Evolutionary conservation across 2,888 invertebrate genomes (phyloP).

Genomic region (Myathropa florea): DNA sequence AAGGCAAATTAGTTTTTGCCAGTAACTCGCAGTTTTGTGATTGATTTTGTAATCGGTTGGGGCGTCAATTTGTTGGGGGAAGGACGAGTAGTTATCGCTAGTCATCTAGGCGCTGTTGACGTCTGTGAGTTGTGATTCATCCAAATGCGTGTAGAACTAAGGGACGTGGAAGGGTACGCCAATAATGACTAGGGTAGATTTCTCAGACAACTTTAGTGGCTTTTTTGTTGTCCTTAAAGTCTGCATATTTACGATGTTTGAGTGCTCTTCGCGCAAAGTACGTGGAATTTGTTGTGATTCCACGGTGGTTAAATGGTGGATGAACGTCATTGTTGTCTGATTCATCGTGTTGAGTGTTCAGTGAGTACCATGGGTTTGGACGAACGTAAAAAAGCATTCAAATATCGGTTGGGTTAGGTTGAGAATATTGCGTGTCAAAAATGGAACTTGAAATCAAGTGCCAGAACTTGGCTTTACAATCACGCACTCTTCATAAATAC

Average conservation of each 20-base stretch:
- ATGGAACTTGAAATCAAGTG: not conserved
- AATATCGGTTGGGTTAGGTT: not conserved
- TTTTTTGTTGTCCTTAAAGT: not conserved
- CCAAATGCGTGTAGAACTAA: not conserved
- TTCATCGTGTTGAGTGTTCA: not conserved
- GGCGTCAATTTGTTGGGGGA: not conserved
- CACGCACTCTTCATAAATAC: not conserved
- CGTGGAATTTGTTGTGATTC: not conserved
- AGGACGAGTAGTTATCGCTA: not conserved
- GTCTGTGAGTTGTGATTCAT: not conserved
- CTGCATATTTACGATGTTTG: not conserved
- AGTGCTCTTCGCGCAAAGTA: not conserved
- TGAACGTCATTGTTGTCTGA: not conserved
- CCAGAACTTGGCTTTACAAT: not conserved
- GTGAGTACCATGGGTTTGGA: not conserved
- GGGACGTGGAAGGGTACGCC: not conserved
- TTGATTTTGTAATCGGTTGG: slow-evolving; percentile 7
- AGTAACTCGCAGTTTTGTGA: slow-evolving; percentile 37
- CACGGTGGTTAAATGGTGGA: no score
- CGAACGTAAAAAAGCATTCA: not conserved
- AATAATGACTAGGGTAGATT: not conserved
- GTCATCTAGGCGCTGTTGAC: not conserved
- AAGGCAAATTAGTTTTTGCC: slow-evolving; percentile 9
- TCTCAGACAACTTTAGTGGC: not conserved
- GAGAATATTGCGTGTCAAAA: not conserved